Evolutionary conservation across 2,113 vertebrate species (phyloP), one percentile per base, ranked within the genome.

Genomic region (Corythornis vintsioides): DNA sequence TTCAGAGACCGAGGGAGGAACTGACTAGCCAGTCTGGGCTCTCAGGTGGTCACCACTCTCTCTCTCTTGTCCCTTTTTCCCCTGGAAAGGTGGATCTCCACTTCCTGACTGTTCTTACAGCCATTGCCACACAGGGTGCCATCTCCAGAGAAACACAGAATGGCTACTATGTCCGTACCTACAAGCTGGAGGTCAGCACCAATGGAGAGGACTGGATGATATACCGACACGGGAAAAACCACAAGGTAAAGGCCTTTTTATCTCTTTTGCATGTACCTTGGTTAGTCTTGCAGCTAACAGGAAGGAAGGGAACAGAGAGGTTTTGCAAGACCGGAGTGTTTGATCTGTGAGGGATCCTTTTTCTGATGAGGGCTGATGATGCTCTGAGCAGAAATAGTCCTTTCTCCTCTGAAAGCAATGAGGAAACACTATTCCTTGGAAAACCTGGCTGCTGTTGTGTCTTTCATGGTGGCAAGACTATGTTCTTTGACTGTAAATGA

Each of bases 141-240:
- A 93, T 99, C 93, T 99, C 99, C 8, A 98, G 98, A 92, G 99
- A 99, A 94, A 99, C 99, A 0, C 98, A 98, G 94, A 99, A 98
- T 74, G 98, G 98, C 55, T 99, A 99, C 95, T 99, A 98, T 18
- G 98, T 99, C 92, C 99, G 98, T 78, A 98, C 98, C 42, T 99
- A 99, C 96, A 99, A 99, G 92, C 97, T 99, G 97, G 99, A 99
- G 95, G 98, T 99, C 97, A 99, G 99, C 98, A 99, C 99, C 60
- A 99, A 99, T 1, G 99, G 99, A 2, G 99, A 99, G 86, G 99
- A 99, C 97, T 99, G 99, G 99, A 99, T 99, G 99, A 98, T 99
- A 73, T 99, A 99, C 95, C 98, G 99, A 9, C 98, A 99, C 0
- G 99, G 99, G 95, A 99, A 99, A 97, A 99, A 99, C 96, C 99